A percentile compares a stretch with the other conserved stretches of the same genome.
These are phyloP conservation scores for Cephus nigrinus DNA, from an alignment of 2,888 invertebrate species.

Conservation along the genomic window DNA sequence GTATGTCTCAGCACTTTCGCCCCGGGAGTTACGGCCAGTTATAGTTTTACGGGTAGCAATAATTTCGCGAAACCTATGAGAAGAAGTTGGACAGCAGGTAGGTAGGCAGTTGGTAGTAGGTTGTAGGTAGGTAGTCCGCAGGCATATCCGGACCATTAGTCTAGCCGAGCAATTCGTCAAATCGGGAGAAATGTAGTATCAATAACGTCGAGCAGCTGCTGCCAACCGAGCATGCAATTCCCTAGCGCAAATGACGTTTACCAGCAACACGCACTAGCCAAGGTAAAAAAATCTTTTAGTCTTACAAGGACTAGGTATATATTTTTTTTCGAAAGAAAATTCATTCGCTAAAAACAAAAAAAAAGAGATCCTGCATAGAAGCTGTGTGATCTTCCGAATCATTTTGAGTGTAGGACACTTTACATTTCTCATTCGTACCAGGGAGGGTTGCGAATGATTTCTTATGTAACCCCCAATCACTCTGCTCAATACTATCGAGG, in stretches of 20 bases:
- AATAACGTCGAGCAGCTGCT: conserved; percentile 65
- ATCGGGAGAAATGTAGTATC: conserved; percentile 67
- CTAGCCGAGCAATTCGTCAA: conserved; percentile 64
- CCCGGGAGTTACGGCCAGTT: conserved; percentile 46
- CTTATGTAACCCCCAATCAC: too few species aligned
- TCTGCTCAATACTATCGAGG: too few species aligned
- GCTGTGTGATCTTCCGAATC: too few species aligned
- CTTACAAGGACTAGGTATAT: too few species aligned
- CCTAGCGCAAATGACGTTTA: conserved; percentile 52
- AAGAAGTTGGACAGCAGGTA: background rate
- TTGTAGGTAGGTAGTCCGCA: conserved; percentile 30
- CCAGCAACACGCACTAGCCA: background rate
- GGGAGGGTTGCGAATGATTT: too few species aligned
- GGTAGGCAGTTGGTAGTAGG: background rate
- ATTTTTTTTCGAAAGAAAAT: too few species aligned
- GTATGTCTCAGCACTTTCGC: background rate
- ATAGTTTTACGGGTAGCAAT: conserved; percentile 53
- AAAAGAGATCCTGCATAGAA: too few species aligned
- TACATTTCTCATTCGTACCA: too few species aligned
- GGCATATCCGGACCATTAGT: conserved; percentile 62
- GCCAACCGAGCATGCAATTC: conserved; percentile 62
- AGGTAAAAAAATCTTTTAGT: too few species aligned
- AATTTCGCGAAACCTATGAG: conserved; percentile 35
- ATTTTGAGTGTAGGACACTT: too few species aligned
- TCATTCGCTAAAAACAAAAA: too few species aligned